phyloP scores from a whole-genome alignment of 2,888 invertebrate species.

The Apocheima hispidaria region DNA sequence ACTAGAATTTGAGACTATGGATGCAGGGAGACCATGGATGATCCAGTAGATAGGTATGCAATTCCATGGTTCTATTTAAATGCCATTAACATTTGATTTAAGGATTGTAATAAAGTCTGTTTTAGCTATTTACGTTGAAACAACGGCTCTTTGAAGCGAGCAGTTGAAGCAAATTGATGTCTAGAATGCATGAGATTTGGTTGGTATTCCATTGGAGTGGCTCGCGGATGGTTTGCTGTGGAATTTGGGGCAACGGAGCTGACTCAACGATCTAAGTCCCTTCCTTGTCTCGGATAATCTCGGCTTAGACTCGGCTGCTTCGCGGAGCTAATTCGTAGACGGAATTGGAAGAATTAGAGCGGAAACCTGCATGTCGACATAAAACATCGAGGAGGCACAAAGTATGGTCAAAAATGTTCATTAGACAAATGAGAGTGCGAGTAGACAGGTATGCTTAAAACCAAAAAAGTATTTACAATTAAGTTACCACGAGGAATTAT shows the following conservation, averaged over 20 bases:
- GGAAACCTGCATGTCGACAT: background rate
- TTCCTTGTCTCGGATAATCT: conserved; percentile 71
- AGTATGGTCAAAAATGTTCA: background rate
- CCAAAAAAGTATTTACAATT: background rate
- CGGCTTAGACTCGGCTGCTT: conserved; percentile 39
- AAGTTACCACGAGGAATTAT: too few relatives aligned
- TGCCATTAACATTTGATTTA: conserved; percentile 54
- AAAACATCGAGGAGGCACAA: background rate
- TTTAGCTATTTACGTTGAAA: conserved; percentile 56
- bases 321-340: conserved; percentile 17
- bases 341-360: conserved; percentile 18
- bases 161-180: conserved; percentile 51
- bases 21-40: background rate
- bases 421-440: background rate
- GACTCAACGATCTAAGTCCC: conserved; percentile 82
- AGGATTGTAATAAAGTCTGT: conserved; percentile 64
- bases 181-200: conserved; percentile 51
- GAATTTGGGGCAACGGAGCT: conserved; percentile 83
- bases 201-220: conserved; percentile 58
- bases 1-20: background rate
- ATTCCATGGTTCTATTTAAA: conserved; percentile 46
- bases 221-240: conserved; percentile 74
- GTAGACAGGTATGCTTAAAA: background rate
- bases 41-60: conserved; percentile 17
- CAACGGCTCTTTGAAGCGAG: conserved; percentile 65